Percentiles rank a stretch among this genome's conserved stretches.
Evolutionary conservation across 2,888 invertebrate species (phyloP).

Genomic region (Heterodera filipjevi): DNA sequence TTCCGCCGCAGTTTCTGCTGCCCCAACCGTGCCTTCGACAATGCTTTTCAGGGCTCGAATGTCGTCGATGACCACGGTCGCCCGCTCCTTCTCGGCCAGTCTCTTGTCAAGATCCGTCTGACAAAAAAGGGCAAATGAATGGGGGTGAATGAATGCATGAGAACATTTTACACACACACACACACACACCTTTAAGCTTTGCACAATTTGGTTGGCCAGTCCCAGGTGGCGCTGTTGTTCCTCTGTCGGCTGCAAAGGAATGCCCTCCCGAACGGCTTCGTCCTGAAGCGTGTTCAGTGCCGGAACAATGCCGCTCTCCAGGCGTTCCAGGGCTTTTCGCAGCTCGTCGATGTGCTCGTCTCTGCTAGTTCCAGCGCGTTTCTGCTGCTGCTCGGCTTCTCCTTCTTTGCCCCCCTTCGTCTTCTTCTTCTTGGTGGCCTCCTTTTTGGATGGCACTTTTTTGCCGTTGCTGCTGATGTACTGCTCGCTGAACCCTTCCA

Average conservation of each 20-base stretch:
- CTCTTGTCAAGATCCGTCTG: neutral
- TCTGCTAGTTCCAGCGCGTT: neutral
- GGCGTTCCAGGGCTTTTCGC: neutral
- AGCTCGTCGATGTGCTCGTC: constrained; percentile 9
- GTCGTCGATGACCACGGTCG: constrained; percentile 1
- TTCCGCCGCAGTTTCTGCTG: neutral
- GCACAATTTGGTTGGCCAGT: neutral
- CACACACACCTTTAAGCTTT: constrained; percentile 2
- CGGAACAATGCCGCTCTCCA: neutral
- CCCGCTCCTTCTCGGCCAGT: neutral
- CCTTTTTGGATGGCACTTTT: neutral
- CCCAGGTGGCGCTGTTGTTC: neutral
- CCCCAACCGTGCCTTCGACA: neutral
- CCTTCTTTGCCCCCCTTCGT: neutral
- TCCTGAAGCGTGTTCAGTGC: constrained; percentile 70
- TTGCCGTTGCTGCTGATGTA: neutral
- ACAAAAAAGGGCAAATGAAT: neutral
- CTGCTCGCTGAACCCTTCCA: constrained; percentile 7
- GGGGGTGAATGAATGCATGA: neutral
- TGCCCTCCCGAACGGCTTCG: constrained; percentile 64
- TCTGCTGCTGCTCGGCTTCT: neutral
- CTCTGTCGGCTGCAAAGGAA: constrained; percentile 41
- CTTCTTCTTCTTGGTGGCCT: neutral
- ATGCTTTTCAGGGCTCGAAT: neutral
- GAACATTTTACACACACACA: neutral